phyloP scores from a whole-genome alignment of 2,888 invertebrate genomes.

The Hirtodrosophila cameraria region DNA sequence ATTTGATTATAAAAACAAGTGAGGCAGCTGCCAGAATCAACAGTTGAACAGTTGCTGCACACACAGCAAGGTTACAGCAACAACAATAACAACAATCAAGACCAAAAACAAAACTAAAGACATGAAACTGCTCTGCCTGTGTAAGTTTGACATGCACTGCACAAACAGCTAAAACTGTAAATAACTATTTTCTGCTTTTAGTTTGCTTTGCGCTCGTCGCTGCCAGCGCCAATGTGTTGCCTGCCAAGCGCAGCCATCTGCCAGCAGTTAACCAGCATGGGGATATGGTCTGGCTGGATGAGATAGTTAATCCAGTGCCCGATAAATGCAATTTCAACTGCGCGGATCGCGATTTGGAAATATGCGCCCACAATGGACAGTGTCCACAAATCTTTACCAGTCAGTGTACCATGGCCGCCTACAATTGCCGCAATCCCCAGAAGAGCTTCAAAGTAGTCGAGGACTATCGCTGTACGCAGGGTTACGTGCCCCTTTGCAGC shows the following conservation, averaged over 20 bases:
- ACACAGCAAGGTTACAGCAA: conserved; percentile 47
- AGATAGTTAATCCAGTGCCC: conserved; percentile 35
- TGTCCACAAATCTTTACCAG: conserved; percentile 71
- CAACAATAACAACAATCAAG: conserved; percentile 16
- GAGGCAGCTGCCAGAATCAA: conserved; percentile 12
- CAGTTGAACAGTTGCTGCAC: conserved; percentile 61
- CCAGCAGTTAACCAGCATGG: conserved; percentile 58
- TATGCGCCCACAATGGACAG: conserved; percentile 75
- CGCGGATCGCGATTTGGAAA: conserved; percentile 47
- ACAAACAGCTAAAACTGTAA: not conserved
- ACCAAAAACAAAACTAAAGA: conserved; percentile 17
- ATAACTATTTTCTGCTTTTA: conserved; percentile 2
- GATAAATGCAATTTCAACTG: conserved; percentile 70
- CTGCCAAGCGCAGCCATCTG: conserved; percentile 16
- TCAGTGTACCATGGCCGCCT: conserved; percentile 67
- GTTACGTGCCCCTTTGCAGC: conserved; percentile 53
- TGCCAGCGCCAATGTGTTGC: conserved; percentile 49
- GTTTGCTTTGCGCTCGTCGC: conserved; percentile 26
- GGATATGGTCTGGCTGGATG: conserved; percentile 32
- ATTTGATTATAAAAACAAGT: conserved; percentile 53
- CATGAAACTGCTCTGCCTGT: conserved; percentile 50
- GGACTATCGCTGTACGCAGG: conserved; percentile 61
- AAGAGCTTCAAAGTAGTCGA: conserved; percentile 65
- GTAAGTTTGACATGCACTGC: conserved; percentile 37
- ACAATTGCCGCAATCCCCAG: conserved; percentile 76